Percentiles rank a stretch among this genome's conserved stretches.
Evolutionary conservation across 2,113 vertebrate species (phyloP).

Genomic region (Takifugu bimaculatus): DNA sequence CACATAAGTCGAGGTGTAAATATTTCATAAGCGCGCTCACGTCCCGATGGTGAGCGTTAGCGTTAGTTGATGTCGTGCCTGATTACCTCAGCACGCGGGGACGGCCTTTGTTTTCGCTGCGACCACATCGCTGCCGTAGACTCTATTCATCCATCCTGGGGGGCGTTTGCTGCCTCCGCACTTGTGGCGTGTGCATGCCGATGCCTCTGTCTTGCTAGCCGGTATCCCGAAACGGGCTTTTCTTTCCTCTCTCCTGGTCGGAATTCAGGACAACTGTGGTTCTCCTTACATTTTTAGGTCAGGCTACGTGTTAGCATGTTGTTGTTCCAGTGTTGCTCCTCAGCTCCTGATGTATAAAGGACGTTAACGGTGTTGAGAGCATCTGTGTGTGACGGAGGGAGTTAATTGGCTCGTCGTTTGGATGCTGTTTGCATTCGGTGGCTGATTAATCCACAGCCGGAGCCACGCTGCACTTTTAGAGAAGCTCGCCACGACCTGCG

Average conservation of each 20-base stretch:
- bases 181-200: conserved; percentile 23
- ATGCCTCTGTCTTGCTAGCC: conserved; percentile 22
- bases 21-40: conserved; percentile 49
- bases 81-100: conserved; percentile 24
- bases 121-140: conserved; percentile 7
- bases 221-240: conserved; percentile 44
- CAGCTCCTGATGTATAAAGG: conserved; percentile 50
- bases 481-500: conserved; percentile 3
- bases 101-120: conserved; percentile 12
- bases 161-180: conserved; percentile 32
- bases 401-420: conserved; percentile 44
- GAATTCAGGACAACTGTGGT: conserved; percentile 36
- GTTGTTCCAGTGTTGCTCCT: conserved; percentile 60
- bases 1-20: conserved; percentile 29
- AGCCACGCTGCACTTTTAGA: conserved; percentile 11
- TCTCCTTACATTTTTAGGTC: conserved; percentile 45
- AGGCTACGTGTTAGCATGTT: conserved; percentile 55
- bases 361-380: conserved; percentile 54
- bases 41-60: conserved; percentile 53
- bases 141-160: conserved; percentile 20
- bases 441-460: conserved; percentile 47
- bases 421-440: conserved; percentile 47
- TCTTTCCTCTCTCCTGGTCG: conserved; percentile 51
- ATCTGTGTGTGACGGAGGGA: conserved; percentile 39
- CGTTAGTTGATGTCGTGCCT: conserved; percentile 33